Evolutionary conservation across 2,888 invertebrate genomes (phyloP).

Genomic region (Drosophila trichaetosa): DNA sequence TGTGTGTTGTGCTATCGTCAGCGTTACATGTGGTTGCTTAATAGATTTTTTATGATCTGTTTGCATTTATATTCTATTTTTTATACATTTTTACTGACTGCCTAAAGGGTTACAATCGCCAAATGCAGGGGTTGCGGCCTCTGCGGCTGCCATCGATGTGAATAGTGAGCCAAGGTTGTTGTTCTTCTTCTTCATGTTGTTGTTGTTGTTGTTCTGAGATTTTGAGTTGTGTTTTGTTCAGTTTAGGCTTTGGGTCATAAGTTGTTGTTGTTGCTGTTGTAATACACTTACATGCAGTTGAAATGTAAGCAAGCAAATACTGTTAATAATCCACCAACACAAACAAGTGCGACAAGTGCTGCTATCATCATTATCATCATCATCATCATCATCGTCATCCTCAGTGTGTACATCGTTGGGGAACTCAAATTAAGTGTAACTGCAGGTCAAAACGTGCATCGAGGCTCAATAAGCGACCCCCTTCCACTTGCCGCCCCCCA

Average conservation of each 20-base stretch:
- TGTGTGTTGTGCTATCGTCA: slow-evolving; percentile 49
- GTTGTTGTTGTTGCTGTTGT: slow-evolving; percentile 40
- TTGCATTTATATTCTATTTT: slow-evolving; percentile 59
- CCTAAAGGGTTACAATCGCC: slow-evolving; percentile 59
- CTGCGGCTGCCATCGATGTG: background rate
- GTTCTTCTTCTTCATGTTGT: slow-evolving; percentile 5
- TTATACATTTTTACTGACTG: slow-evolving; percentile 25
- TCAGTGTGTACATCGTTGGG: slow-evolving; percentile 24
- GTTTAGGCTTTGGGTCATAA: slow-evolving; percentile 16
- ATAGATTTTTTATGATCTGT: slow-evolving; percentile 81
- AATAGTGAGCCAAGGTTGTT: background rate
- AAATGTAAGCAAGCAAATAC: slow-evolving; percentile 71
- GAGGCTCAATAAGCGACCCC: slow-evolving; percentile 15
- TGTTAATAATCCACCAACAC: slow-evolving; percentile 57
- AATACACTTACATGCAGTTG: slow-evolving; percentile 48
- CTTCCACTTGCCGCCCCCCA: background rate
- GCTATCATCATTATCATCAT: slow-evolving; percentile 55
- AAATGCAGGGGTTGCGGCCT: background rate
- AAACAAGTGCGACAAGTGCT: slow-evolving; percentile 54
- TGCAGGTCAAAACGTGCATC: slow-evolving; percentile 73
- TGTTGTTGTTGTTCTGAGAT: slow-evolving; percentile 9
- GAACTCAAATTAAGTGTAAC: slow-evolving; percentile 66
- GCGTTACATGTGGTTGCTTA: slow-evolving; percentile 75
- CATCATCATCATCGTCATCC: slow-evolving; percentile 14
- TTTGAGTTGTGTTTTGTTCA: background rate